Percentiles rank a stretch among this genome's conserved stretches.
phyloP scores from a whole-genome alignment of 2,888 invertebrate species.

The Leucozona laternaria region DNA sequence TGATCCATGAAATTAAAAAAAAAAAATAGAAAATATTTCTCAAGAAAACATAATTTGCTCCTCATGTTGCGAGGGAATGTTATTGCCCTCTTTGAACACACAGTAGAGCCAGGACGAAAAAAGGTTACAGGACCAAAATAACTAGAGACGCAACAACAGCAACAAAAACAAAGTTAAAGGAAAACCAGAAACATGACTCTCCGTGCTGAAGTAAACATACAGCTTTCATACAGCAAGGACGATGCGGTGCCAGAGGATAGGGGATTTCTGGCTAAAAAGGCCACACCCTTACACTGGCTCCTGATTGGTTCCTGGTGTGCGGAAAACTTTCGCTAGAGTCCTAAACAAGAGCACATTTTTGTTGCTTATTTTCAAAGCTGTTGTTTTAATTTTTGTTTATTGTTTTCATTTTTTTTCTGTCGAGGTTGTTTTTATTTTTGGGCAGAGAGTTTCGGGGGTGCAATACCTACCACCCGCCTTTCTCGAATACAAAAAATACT shows the following conservation, averaged over 20 bases:
- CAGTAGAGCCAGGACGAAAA: constrained; percentile 27
- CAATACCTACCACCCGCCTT: constrained; percentile 31
- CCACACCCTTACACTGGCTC: constrained; percentile 77
- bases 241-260: constrained; percentile 19
- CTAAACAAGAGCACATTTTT: constrained; percentile 45
- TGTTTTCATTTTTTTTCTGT: constrained; percentile 50
- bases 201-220: constrained; percentile 68
- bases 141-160: constrained; percentile 32
- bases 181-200: constrained; percentile 71
- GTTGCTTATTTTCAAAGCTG: constrained; percentile 45
- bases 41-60: constrained; percentile 45
- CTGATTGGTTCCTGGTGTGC: constrained; percentile 76
- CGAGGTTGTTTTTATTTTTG: constrained; percentile 31
- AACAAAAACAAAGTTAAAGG: constrained; percentile 35
- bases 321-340: constrained; percentile 70
- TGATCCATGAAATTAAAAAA: constrained; percentile 41
- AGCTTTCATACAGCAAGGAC: constrained; percentile 48
- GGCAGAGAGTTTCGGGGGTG: constrained; percentile 15
- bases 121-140: constrained; percentile 49
- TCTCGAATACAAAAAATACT: constrained; percentile 9
- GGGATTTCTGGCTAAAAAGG: constrained; percentile 70
- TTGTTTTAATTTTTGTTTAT: constrained; percentile 73
- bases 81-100: constrained; percentile 54
- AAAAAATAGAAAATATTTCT: constrained; percentile 29
- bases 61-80: constrained; percentile 45